Conservation (phyloP, 2,888 invertebrate species). For the Rhorus exstirpatorius region DNA sequence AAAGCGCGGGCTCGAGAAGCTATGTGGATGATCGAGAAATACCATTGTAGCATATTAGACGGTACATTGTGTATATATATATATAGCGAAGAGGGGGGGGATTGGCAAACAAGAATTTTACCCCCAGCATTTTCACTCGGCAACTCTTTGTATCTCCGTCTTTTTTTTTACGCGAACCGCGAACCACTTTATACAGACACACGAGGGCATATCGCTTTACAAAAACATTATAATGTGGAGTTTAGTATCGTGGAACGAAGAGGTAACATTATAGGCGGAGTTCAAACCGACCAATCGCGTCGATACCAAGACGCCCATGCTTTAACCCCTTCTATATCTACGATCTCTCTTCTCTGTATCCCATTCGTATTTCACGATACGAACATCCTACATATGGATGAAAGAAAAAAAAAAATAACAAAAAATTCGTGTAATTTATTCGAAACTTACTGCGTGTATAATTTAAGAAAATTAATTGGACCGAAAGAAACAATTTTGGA, state of each 20-base stretch:
- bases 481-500: not conserved
- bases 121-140: slow-evolving; percentile 58
- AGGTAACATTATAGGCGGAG: slow-evolving; percentile 84
- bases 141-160: slow-evolving; percentile 59
- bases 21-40: not conserved
- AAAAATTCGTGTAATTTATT: not conserved
- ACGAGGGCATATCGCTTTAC: not conserved
- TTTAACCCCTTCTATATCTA: slow-evolving; percentile 81
- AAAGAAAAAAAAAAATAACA: slow-evolving; percentile 6
- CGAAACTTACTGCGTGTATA: not conserved
- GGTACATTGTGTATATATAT: not conserved
- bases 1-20: slow-evolving; percentile 54
- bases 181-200: slow-evolving; percentile 30
- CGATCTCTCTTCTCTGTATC: slow-evolving; percentile 54
- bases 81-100: slow-evolving; percentile 43
- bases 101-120: slow-evolving; percentile 51
- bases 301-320: slow-evolving; percentile 83
- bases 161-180: slow-evolving; percentile 61
- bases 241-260: slow-evolving; percentile 62
- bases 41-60: not conserved
- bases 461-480: not conserved
- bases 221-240: slow-evolving; percentile 39
- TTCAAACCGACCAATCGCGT: slow-evolving; percentile 83
- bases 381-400: not conserved
- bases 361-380: not conserved